phyloP scores from a whole-genome alignment of 1,140 invertebrate genomes.

The Bilobella aurantiaca region DNA sequence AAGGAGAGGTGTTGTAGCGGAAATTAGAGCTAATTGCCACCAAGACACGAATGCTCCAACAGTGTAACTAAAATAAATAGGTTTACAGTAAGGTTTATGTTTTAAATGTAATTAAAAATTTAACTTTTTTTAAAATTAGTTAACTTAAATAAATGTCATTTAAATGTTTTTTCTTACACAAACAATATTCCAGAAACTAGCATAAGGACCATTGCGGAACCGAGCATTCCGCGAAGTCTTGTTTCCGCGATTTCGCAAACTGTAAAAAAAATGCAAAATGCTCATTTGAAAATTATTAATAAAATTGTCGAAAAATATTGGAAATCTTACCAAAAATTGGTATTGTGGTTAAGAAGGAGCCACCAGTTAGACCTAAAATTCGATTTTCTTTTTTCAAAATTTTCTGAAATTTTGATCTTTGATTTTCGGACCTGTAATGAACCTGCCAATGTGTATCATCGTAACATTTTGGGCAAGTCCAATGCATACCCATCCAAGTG shows the following conservation, averaged over 20 bases:
- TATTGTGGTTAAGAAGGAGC: conserved; percentile 48
- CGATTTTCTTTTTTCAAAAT: neutral
- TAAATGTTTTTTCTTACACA: conserved; percentile 21
- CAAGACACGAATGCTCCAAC: conserved; percentile 40
- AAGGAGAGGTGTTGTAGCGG: conserved; percentile 26
- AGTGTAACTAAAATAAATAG: conserved; percentile 38
- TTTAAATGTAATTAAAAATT: too few relatives aligned
- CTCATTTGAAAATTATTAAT: conserved; percentile 39
- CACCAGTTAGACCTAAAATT: conserved; percentile 37
- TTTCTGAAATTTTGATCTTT: neutral
- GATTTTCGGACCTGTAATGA: conserved; percentile 30
- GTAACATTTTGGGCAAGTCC: neutral
- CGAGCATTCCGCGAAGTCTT: conserved; percentile 43
- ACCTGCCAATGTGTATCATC: conserved; percentile 11
- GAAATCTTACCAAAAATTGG: conserved; percentile 51
- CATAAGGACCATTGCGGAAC: conserved; percentile 10
- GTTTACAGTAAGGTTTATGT: too few relatives aligned
- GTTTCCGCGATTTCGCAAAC: conserved; percentile 50
- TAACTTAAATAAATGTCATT: too few relatives aligned
- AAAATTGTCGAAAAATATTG: neutral
- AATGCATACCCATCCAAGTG: conserved; percentile 12
- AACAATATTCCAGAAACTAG: conserved; percentile 17
- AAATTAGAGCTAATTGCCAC: conserved; percentile 36
- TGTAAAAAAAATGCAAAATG: neutral
- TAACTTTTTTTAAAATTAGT: too few relatives aligned